phyloP scores from a whole-genome alignment of 2,888 invertebrate species.

The Branchipolynoe longqiensis region DNA sequence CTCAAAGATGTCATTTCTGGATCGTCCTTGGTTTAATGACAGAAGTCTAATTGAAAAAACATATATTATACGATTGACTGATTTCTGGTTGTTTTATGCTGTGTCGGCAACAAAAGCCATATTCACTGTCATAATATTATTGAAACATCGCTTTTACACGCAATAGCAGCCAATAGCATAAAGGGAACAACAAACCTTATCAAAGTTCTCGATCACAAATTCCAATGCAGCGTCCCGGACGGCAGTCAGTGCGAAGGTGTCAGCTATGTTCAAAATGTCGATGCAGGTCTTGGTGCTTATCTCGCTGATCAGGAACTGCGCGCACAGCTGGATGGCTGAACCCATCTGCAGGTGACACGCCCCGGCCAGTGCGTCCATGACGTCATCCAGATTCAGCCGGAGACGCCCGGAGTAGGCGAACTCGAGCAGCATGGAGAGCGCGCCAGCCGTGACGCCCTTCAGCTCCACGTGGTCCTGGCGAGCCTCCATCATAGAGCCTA shows the following conservation, averaged over 20 bases:
- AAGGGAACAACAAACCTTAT: too few relatives aligned
- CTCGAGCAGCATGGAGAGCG: constrained; percentile 58
- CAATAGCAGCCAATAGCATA: too few relatives aligned
- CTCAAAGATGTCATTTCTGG: too few relatives aligned
- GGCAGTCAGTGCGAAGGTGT: constrained; percentile 55
- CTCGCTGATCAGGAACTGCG: constrained; percentile 59
- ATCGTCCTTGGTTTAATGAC: too few relatives aligned
- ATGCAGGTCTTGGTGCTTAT: constrained; percentile 58
- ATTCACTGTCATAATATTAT: too few relatives aligned
- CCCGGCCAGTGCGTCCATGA: constrained; percentile 60
- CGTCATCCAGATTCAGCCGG: constrained; percentile 59
- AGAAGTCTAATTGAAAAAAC: too few relatives aligned
- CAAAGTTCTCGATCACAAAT: constrained; percentile 58
- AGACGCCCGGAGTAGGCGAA: constrained; percentile 63
- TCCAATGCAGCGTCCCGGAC: constrained; percentile 51
- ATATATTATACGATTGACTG: too few relatives aligned
- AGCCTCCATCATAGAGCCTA: constrained; percentile 62
- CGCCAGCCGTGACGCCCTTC: constrained; percentile 63
- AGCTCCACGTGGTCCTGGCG: constrained; percentile 63
- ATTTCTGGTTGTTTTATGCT: too few relatives aligned
- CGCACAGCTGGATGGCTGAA: constrained; percentile 58
- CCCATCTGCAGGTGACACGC: constrained; percentile 63
- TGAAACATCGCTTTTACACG: too few relatives aligned
- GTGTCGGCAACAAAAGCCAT: too few relatives aligned
- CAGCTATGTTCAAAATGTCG: constrained; percentile 62